These are phyloP conservation scores for Chironomus striatipennis DNA, from an alignment of 1,140 invertebrate genomes.

Conservation along the genomic window DNA sequence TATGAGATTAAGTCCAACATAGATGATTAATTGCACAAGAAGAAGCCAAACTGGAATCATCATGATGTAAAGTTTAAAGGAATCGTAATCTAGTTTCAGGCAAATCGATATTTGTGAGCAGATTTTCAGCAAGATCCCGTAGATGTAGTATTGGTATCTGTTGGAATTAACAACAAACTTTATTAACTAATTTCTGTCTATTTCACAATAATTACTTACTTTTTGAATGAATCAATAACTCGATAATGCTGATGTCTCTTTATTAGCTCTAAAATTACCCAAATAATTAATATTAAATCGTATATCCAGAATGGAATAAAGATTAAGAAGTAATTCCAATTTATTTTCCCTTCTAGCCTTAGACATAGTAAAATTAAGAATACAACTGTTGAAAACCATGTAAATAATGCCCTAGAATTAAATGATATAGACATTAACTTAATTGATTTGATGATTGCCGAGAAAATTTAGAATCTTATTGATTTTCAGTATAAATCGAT, in stretches of 20 bases:
- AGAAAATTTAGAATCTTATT: too few species aligned
- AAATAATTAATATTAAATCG: background rate
- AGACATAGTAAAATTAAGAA: constrained; percentile 2
- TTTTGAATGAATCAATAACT: constrained; percentile 9
- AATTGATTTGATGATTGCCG: too few species aligned
- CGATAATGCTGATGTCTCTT: constrained; percentile 7
- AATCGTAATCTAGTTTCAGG: background rate
- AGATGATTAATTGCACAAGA: background rate
- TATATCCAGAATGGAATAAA: constrained; percentile 7
- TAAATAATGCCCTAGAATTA: background rate
- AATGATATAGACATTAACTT: too few species aligned
- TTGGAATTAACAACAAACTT: background rate
- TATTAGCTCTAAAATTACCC: background rate
- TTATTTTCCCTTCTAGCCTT: constrained; percentile 5
- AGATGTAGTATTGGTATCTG: background rate
- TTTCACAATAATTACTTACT: background rate
- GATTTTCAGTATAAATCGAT: too few species aligned
- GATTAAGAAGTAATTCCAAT: background rate
- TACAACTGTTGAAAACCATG: background rate
- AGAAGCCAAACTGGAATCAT: constrained; percentile 19
- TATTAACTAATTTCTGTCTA: background rate
- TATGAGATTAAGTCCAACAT: background rate
- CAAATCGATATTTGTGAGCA: constrained; percentile 16
- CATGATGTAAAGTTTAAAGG: constrained; percentile 17
- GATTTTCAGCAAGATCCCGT: background rate